These are phyloP conservation scores for Drosophila anceps DNA, from an alignment of 2,888 invertebrate species.

Conservation along the genomic window DNA sequence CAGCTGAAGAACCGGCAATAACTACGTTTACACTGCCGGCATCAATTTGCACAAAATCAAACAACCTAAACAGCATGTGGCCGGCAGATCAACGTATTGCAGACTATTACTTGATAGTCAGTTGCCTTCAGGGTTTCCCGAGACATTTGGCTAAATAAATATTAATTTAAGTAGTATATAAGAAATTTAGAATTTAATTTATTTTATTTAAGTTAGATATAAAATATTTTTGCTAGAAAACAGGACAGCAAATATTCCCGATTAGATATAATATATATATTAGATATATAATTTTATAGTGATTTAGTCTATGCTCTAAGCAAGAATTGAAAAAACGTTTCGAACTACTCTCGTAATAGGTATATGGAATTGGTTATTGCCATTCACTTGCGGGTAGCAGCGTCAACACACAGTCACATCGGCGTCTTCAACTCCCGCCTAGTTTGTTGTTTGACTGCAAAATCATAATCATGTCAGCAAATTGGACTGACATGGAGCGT, in stretches of 20 bases:
- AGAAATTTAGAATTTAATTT: too few species aligned
- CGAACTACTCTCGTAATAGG: slow-evolving; percentile 43
- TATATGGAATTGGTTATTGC: slow-evolving; percentile 42
- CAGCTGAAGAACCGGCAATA: slow-evolving; percentile 8
- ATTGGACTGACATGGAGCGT: slow-evolving; percentile 79
- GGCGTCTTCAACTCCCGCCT: slow-evolving; percentile 58
- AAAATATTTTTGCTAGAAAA: not conserved
- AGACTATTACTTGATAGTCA: slow-evolving; percentile 8
- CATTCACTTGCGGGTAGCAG: slow-evolving; percentile 58
- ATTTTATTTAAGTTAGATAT: too few species aligned
- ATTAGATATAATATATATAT: not conserved
- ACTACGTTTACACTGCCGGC: slow-evolving; percentile 30
- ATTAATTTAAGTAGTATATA: too few species aligned
- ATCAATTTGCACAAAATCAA: slow-evolving; percentile 51
- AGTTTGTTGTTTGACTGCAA: slow-evolving; percentile 57
- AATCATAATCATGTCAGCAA: slow-evolving; percentile 81
- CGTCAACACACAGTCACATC: slow-evolving; percentile 34
- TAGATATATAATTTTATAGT: too few species aligned
- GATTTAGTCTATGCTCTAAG: slow-evolving; percentile 1
- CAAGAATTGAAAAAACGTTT: slow-evolving; percentile 24
- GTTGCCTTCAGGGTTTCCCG: slow-evolving; percentile 12
- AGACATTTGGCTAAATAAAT: slow-evolving; percentile 6
- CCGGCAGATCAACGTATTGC: slow-evolving; percentile 32
- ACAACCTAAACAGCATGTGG: slow-evolving; percentile 61
- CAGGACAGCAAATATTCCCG: not conserved